A percentile compares a stretch with the other conserved stretches of the same genome.
Conservation (phyloP, 1,140 invertebrate species). For the Ceratosolen solmsi region DNA sequence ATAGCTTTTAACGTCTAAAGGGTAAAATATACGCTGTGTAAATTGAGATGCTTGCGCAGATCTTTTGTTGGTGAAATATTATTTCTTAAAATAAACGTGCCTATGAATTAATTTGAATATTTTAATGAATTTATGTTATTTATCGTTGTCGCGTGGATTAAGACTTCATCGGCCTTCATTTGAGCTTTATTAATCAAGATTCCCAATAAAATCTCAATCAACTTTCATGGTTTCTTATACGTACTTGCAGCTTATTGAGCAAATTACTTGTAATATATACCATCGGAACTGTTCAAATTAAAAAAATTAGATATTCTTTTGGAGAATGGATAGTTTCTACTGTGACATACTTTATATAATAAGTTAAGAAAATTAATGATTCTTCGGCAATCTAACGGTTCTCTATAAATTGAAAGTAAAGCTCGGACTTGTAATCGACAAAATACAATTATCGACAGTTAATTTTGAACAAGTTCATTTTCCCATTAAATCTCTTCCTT, state of each 20-base stretch:
- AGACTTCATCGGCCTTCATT: background rate
- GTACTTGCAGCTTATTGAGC: background rate
- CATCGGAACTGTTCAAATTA: background rate
- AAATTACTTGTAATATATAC: background rate
- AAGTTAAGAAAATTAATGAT: background rate
- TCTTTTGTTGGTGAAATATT: background rate
- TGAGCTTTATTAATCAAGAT: background rate
- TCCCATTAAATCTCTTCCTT: background rate
- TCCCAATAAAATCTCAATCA: background rate
- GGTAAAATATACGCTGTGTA: background rate
- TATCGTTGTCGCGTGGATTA: background rate
- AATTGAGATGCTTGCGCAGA: background rate
- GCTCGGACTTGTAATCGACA: background rate
- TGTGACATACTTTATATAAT: conserved; percentile 17
- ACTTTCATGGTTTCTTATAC: background rate
- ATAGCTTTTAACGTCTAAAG: background rate
- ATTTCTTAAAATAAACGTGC: background rate
- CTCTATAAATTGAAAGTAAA: conserved; percentile 7
- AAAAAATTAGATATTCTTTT: background rate
- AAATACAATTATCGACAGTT: background rate
- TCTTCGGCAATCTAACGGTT: conserved; percentile 10
- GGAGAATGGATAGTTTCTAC: background rate
- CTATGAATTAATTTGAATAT: background rate
- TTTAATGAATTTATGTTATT: background rate
- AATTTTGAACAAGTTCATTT: background rate